These are phyloP conservation scores for Nannoperca obscura DNA, from an alignment of 2,797 vertebrate species.

Conservation along the genomic window DNA sequence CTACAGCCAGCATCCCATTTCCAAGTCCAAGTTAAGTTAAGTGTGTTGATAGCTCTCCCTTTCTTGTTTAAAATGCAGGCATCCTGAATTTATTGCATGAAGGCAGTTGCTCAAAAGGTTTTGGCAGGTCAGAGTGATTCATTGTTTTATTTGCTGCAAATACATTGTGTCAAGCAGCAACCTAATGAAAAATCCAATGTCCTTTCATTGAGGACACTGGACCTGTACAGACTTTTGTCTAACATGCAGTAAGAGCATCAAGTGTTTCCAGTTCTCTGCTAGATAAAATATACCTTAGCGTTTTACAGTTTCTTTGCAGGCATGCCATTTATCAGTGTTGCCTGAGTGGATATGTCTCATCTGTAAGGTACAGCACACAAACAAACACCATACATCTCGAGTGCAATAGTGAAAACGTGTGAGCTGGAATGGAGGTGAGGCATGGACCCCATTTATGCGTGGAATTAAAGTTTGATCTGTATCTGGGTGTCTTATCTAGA, in stretches of 20 bases:
- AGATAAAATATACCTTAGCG: slow-evolving; percentile 40
- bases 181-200: slow-evolving; percentile 31
- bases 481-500: slow-evolving; percentile 49
- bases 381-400: slow-evolving; percentile 42
- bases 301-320: slow-evolving; percentile 31
- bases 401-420: slow-evolving; percentile 22
- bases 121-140: slow-evolving; percentile 22
- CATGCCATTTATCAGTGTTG: slow-evolving; percentile 50
- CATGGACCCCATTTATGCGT: slow-evolving; percentile 8
- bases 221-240: slow-evolving; percentile 12
- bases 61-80: slow-evolving; percentile 11
- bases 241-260: slow-evolving; percentile 19
- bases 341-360: slow-evolving; percentile 51
- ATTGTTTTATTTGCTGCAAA: slow-evolving; percentile 37
- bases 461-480: slow-evolving; percentile 46
- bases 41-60: background rate
- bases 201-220: slow-evolving; percentile 31
- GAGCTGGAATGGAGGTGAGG: slow-evolving; percentile 3
- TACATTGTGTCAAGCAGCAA: slow-evolving; percentile 11
- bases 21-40: background rate
- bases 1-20: background rate
- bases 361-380: slow-evolving; percentile 45
- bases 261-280: slow-evolving; percentile 24
- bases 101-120: slow-evolving; percentile 28
- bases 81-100: slow-evolving; percentile 31